Evolutionary conservation across 2,888 invertebrate species (phyloP), one percentile per base, ranked within the genome.

Genomic region (Laothoe populi): DNA sequence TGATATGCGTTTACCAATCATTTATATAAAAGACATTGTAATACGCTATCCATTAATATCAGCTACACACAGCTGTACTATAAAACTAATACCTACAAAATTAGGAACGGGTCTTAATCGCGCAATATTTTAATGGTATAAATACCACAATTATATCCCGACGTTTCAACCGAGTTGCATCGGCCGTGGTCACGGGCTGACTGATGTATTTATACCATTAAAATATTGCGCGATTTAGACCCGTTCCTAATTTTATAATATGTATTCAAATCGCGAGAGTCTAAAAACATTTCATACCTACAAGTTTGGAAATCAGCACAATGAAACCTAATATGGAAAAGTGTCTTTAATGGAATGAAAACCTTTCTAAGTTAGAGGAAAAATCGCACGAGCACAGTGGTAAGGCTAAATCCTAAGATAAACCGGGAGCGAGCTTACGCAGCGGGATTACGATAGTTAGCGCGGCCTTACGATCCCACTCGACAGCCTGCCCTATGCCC

Each of bases 391-490:
- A 53, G 53, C 5, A 11, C 60, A 48, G 63, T 38, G 65, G 64
- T n/a, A 63, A 66, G 64, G 65, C 70, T 64, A 64, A 62, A 63
- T 69, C 66, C 65, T 67, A 73, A 76, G 70, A 73, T 68, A 68
- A 69, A 70, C 73, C 74, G 67, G 70, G 66, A 75, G 69, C 66
- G 64, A 66, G 72, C 72, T 70, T 69, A 75, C 67, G 76, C 69
- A 66, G 64, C 63, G 63, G 81, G 79, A 84, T 87, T 84, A 85
- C 72, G 73, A 66, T 73, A 82, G 83, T 86, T 83, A 84, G 76
- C 83, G 79, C 70, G 72, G 79, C 81, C 75, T 82, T 81, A 81
- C 68, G 67, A 78, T 78, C 70, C 72, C 66, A 74, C 74, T 80
- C 78, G 73, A 79, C 78, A 74, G 72, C 64, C 73, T 71, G 63